Evolutionary conservation across 2,888 invertebrate species (phyloP), one percentile per base, ranked within the genome.

Genomic region (Atherix ibis): DNA sequence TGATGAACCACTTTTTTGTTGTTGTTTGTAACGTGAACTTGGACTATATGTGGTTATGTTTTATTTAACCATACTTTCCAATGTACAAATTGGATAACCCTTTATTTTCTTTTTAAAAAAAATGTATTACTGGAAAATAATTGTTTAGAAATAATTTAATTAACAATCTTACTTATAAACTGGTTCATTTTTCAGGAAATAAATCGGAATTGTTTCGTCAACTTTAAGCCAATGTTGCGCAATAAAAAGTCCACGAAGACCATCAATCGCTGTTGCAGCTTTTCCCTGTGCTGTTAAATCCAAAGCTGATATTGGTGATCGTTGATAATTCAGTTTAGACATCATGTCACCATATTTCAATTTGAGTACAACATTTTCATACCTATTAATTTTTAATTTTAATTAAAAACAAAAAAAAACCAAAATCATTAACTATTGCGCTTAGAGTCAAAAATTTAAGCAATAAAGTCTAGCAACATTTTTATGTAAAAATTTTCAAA

Each of bases 151-250:
- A 14, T 14, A 6, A 28, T 28, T 14, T 14, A 14, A 18, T 10
- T 18, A 15, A n/a, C 12, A 14, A 18, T 22, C 28, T 34, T 24
- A 34, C 34, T 18, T 19, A 25, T n/a, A 27, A 16, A 37, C 32
- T 19, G 31, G 31, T 12, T 17, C 22, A 4, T 24, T n/a, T 15
- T 31, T 17, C 3, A 40, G 14, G 8, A 19, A 17, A 12, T 15
- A 18, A 24, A 40, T 25, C 25, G 40, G 40, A 18, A 40, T 33
- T 6, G 30, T 35, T 15, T 37, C 40, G 26, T 40, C 40, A 16
- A 35, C 37, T 5, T 31, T 27, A 2, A 31, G 14, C 40, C 40
- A 40, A n/a, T 40, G 40, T 27, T 40, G 35, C 3, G 40, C 22
- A 10, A 40, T 33, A 18, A 33, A 40, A 15, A 27, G 12, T 3